phyloP scores from a whole-genome alignment of 2,888 invertebrate genomes.

The Galeruca laticollis region DNA sequence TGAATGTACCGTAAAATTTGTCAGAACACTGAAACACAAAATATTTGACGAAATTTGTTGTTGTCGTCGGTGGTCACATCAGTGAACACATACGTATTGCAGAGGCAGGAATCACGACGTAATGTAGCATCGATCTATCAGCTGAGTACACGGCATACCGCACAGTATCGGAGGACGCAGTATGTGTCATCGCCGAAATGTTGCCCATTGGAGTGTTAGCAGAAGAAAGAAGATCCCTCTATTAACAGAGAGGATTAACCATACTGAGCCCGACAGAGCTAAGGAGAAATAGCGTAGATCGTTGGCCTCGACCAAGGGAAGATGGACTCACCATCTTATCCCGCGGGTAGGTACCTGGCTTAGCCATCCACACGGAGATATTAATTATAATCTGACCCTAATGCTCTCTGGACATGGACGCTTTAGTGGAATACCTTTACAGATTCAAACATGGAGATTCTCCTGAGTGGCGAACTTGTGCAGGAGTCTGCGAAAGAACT shows the following conservation, averaged over 20 bases:
- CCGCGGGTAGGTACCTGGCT: not conserved
- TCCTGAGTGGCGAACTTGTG: not conserved
- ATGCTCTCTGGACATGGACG: conserved; percentile 14
- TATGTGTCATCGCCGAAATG: conserved; percentile 7
- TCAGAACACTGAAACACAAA: too few species aligned
- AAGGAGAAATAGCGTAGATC: not conserved
- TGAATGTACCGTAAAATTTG: too few species aligned
- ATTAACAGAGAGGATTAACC: not conserved
- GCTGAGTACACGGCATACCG: too few species aligned
- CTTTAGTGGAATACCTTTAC: conserved; percentile 12
- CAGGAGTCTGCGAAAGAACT: not conserved
- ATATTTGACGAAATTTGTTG: too few species aligned
- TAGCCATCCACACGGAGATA: not conserved
- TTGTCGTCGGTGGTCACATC: too few species aligned
- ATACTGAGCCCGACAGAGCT: not conserved
- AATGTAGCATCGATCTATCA: too few species aligned
- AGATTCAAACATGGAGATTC: conserved; percentile 7
- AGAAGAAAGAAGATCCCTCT: not conserved
- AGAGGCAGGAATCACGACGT: too few species aligned
- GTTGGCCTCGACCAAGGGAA: not conserved
- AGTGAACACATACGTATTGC: too few species aligned
- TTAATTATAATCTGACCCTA: conserved; percentile 8
- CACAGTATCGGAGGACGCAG: too few species aligned
- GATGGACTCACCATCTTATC: conserved; percentile 14
- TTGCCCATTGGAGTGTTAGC: conserved; percentile 5